phyloP scores from a whole-genome alignment of 2,797 vertebrate species.

The Antrozous pallidus region DNA sequence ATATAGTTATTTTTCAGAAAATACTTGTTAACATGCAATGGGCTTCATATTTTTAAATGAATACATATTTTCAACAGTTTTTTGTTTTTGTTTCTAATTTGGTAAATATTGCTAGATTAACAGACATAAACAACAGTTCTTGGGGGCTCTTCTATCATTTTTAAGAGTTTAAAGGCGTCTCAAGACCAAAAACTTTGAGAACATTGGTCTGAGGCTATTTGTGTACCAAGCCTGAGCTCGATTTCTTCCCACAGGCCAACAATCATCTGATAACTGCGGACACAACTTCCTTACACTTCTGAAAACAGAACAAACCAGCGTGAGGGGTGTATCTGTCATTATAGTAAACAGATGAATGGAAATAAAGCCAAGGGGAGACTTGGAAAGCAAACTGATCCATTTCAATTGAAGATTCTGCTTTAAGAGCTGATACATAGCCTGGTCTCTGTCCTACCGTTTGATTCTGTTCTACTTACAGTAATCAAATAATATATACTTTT shows the following conservation, averaged over 20 bases:
- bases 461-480: neutral
- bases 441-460: neutral
- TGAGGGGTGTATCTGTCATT: constrained; percentile 43
- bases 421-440: neutral
- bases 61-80: constrained; percentile 1
- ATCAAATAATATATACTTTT: neutral
- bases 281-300: constrained; percentile 43
- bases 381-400: constrained; percentile 16
- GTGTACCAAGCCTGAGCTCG: neutral
- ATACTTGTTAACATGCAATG: neutral
- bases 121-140: neutral
- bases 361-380: constrained; percentile 39
- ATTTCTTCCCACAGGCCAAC: constrained; percentile 10
- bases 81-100: constrained; percentile 30
- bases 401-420: constrained; percentile 21
- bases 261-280: constrained; percentile 42
- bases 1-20: neutral
- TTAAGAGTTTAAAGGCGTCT: neutral
- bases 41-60: neutral
- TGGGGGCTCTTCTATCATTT: neutral
- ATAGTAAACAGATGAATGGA: constrained; percentile 51
- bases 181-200: neutral
- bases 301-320: constrained; percentile 51
- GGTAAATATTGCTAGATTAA: neutral
- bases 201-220: neutral